phyloP scores from a whole-genome alignment of 2,113 vertebrate genomes.

The Gorsachius goisagi region DNA sequence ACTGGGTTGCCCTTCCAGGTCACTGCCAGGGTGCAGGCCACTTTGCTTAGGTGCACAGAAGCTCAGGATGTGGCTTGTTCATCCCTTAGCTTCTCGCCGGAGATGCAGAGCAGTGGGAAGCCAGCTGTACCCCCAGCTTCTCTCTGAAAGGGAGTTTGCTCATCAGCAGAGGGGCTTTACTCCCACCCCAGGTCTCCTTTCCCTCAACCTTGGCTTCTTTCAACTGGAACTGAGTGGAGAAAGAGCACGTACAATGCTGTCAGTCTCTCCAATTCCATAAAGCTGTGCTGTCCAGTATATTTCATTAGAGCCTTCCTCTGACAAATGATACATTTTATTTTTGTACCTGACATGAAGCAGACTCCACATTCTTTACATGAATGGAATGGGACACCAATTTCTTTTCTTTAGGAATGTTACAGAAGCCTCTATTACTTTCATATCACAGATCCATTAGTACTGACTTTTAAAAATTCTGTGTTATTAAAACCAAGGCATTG shows the following conservation, averaged over 20 bases:
- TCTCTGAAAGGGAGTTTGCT: background rate
- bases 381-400: background rate
- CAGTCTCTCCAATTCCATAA: background rate
- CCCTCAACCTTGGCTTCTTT: background rate
- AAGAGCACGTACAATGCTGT: rapidly evolving
- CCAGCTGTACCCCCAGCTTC: background rate
- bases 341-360: background rate
- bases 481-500: background rate
- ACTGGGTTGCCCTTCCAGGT: background rate
- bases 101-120: background rate
- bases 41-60: background rate
- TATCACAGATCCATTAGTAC: background rate
- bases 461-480: background rate
- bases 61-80: rapidly evolving
- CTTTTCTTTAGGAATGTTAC: background rate
- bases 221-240: background rate
- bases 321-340: background rate
- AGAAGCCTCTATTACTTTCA: background rate
- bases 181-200: background rate
- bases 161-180: background rate
- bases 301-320: background rate
- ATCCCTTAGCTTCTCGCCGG: rapidly evolving
- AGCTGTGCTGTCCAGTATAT: background rate
- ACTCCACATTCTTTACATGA: background rate
- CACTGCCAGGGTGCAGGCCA: background rate